A percentile compares a stretch with the other conserved stretches of the same genome.
phyloP scores from a whole-genome alignment of 2,797 vertebrate species.

The Distichodus sexfasciatus region DNA sequence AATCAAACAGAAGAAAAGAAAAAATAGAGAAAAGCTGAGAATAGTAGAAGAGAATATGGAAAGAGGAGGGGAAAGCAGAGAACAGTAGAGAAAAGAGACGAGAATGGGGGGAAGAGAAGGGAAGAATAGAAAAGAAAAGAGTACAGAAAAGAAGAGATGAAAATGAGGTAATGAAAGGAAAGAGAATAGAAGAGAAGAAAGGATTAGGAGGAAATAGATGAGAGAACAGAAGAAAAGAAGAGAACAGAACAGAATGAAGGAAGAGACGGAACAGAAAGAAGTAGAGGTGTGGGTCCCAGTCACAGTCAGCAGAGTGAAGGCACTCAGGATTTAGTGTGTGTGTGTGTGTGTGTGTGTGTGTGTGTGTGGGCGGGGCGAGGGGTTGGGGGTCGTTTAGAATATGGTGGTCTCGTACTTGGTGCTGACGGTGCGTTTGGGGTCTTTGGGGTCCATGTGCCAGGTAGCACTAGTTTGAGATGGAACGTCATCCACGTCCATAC shows the following conservation, averaged over 20 bases:
- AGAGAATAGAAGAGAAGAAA: background rate
- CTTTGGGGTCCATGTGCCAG: slow-evolving; percentile 94
- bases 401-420: slow-evolving; percentile 99
- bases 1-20: no score
- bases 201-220: background rate
- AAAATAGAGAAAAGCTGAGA: background rate
- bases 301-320: slow-evolving; percentile 45
- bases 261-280: background rate
- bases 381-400: slow-evolving; percentile 82
- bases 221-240: background rate
- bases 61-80: background rate
- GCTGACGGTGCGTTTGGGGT: slow-evolving; percentile 93
- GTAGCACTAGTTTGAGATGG: slow-evolving; percentile 85
- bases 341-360: background rate
- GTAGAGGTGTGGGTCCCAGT: background rate
- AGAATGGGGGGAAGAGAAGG: background rate
- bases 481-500: slow-evolving; percentile 80
- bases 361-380: background rate
- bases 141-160: background rate
- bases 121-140: background rate
- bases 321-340: slow-evolving; percentile 13
- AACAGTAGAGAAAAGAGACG: no score
- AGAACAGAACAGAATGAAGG: background rate
- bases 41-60: background rate
- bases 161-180: no score